phyloP scores from a whole-genome alignment of 2,113 vertebrate genomes.

The Macquaria ambigua region DNA sequence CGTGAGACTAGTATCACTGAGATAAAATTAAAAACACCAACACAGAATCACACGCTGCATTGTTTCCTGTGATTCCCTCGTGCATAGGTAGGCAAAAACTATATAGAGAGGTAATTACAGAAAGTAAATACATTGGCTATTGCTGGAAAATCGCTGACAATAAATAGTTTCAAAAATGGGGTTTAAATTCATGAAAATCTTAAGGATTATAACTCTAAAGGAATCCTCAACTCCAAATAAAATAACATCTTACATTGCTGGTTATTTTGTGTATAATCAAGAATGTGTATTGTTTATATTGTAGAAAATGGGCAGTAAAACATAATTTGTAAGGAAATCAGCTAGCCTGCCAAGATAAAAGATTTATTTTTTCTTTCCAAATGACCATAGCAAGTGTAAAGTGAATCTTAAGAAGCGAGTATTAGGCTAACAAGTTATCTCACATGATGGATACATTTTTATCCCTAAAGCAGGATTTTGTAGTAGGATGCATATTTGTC shows the following conservation, averaged over 20 bases:
- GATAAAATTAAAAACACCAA: not conserved
- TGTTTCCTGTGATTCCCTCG: not conserved
- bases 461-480: not conserved
- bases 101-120: not conserved
- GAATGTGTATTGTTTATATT: not conserved
- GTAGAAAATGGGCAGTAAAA: too few relatives aligned
- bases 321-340: too few relatives aligned
- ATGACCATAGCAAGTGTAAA: not conserved
- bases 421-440: not conserved
- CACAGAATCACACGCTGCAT: not conserved
- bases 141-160: too few relatives aligned
- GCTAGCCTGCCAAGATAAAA: too few relatives aligned
- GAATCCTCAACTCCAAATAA: not conserved
- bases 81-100: not conserved
- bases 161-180: not conserved
- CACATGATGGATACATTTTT: slow-evolving; percentile 1
- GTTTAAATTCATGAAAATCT: not conserved
- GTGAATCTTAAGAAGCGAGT: not conserved
- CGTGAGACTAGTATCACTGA: not conserved
- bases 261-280: not conserved
- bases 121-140: not conserved
- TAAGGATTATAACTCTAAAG: not conserved
- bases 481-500: slow-evolving; percentile 5
- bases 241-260: not conserved
- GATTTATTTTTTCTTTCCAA: not conserved